Evolutionary conservation across 2,888 invertebrate genomes (phyloP), one percentile per base, ranked within the genome.

Genomic region (Pyrrhosoma nymphula): DNA sequence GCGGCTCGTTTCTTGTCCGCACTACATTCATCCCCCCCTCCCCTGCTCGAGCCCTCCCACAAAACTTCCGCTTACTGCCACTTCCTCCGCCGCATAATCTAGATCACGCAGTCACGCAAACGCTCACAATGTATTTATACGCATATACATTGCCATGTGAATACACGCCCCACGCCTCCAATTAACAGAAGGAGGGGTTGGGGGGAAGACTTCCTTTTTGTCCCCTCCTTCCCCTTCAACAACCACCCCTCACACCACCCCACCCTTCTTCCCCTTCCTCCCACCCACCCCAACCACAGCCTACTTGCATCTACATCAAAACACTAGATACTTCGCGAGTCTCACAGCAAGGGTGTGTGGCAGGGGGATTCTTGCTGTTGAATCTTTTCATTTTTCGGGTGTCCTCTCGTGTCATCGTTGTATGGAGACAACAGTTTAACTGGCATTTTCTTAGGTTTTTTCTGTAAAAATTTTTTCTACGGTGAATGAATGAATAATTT

Each of bases 31-130:
- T n/a, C 26, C 10, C 30, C 90, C 16, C 39, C 91, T 39, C 63
- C 91, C 69, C 47, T 47, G 2, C 47, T 2, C 47, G 2, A 4
- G 47, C 47, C 47, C 75, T 93, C 60, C 89, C 89, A 56, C 60
- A 69, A 47, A 39, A 69, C 93, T 93, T 93, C 93, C 93, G 69
- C 63, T 93, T 69, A 93, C 93, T 47, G 2, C 93, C 69, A 93
- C 69, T 93, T 93, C 63, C 93, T 93, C 93, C 47, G 55, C 47
- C 60, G 60, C 69, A 39, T 69, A 20, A 93, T 93, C 93, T 93
- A 93, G 93, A 93, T 93, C 75, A 75, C 47, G 93, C 47, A 93
- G 93, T 63, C 93, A 93, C 93, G 93, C 93, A 75, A 93, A 69
- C 93, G 63, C 75, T 35, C 93, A 93, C 69, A 82, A 82, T 82